Base-by-base conservation (phyloP, 2,797 vertebrate species). In the Chaunax sp. region DNA sequence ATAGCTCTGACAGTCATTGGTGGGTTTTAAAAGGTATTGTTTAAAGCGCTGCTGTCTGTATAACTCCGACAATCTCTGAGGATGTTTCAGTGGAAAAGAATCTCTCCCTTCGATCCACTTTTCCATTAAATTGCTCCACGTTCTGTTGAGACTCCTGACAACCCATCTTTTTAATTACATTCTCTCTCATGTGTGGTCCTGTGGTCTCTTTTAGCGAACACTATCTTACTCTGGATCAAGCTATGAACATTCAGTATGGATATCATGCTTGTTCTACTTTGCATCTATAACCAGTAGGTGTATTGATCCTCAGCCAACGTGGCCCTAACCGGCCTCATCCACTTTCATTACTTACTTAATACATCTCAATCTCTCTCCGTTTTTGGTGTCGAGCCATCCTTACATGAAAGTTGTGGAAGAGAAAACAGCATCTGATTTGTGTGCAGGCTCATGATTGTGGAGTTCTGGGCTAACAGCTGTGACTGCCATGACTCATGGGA, bases 401-500 rank as follows among this genome's bases (percentile, higher is more conserved):
- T 33, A 35, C 51, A 47, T 63, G 10, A 46, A 38, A 25, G 26
- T 33, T 40, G 15, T 12, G 4, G 16, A 35, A 50, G 38, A 62
- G 54, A 54, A 58, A 67, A 58, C 15, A 19, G 41, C 46, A 44
- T 77, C 16, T 72, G 78, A 79, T 77, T 67, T 64, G 73, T 16
- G 19, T 87, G 71, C 56, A 47, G 60, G 43, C 56, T 76, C 43
- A 15, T 47, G 55, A 47, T 58, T 78, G 0, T 1, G 50, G 55
- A 60, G 63, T 52, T 46, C 30, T 59, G 14, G 52, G 56, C 69
- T 74, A 77, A 76, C 68, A 76, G 76, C 75, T 76, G 67, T 69
- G 61, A 59, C 69, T 54, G 60, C 72, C 45, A 14, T 67, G 83
- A 82, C 72, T 84, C 66, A 76, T 74, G 80, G 55, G 69, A 80